A percentile compares a stretch with the other conserved stretches of the same genome.
phyloP scores from a whole-genome alignment of 2,113 vertebrate genomes.

The Penelope pileata region DNA sequence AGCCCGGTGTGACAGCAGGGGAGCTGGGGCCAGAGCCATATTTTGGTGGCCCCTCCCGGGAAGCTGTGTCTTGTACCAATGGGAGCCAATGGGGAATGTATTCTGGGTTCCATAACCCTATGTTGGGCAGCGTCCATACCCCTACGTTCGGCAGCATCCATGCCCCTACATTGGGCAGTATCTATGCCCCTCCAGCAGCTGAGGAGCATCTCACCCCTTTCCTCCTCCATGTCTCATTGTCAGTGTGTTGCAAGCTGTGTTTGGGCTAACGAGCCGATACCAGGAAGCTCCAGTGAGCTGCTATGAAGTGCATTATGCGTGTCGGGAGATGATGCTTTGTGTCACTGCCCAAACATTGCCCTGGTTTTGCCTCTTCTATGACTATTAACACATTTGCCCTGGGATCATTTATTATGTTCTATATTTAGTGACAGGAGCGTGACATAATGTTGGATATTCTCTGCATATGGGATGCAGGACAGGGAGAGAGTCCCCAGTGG shows the following conservation, averaged over 20 bases:
- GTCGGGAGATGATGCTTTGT: background rate
- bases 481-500: background rate
- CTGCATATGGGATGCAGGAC: background rate
- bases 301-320: background rate
- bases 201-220: background rate
- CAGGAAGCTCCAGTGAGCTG: background rate
- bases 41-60: background rate
- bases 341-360: background rate
- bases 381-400: background rate
- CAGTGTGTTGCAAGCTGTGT: conserved; percentile 19
- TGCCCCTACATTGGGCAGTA: background rate
- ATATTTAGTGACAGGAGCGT: conserved; percentile 27
- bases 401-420: conserved; percentile 22
- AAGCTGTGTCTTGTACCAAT: rapidly evolving
- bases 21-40: background rate
- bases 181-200: background rate
- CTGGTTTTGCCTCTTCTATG: background rate
- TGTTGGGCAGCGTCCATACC: too few species aligned
- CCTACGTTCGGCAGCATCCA: background rate
- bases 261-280: background rate
- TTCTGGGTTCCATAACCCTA: too few species aligned
- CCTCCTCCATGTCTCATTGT: conserved; percentile 40
- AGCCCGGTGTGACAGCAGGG: background rate
- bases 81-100: background rate
- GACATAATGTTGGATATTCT: background rate